Conservation (phyloP, 2,797 vertebrate species). For the Alosa sapidissima region DNA sequence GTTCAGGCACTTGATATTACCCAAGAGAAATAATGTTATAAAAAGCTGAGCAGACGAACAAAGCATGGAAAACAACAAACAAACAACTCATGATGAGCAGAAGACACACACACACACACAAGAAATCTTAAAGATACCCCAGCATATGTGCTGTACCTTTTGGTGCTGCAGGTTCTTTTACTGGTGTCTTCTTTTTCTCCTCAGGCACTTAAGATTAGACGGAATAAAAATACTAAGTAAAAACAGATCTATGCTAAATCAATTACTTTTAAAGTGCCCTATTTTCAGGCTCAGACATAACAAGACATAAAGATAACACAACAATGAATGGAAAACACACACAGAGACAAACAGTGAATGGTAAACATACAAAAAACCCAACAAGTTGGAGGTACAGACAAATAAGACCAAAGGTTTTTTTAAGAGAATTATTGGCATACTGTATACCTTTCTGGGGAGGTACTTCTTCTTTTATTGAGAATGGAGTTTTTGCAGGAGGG, state of each 20-base stretch:
- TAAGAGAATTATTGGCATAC: constrained; percentile 23
- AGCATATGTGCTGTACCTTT: constrained; percentile 44
- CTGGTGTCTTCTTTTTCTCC: constrained; percentile 53
- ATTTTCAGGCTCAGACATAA: background rate
- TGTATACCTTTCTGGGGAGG: constrained; percentile 63
- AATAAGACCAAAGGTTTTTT: constrained; percentile 23
- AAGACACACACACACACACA: constrained; percentile 66
- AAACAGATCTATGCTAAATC: constrained; percentile 25
- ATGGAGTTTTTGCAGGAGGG: constrained; percentile 64
- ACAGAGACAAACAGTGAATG: constrained; percentile 25
- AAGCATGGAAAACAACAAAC: background rate
- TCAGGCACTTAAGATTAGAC: constrained; percentile 56
- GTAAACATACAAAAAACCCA: constrained; percentile 29
- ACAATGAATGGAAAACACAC: constrained; percentile 27
- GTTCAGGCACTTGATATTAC: constrained; percentile 54
- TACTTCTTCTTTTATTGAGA: constrained; percentile 70
- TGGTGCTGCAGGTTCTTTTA: constrained; percentile 51
- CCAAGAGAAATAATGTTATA: constrained; percentile 32
- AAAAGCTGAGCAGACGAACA: constrained; percentile 30
- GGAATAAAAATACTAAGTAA: constrained; percentile 53
- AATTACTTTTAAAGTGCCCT: background rate
- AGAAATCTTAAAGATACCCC: constrained; percentile 2
- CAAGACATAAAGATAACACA: constrained; percentile 35
- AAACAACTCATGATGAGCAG: background rate
- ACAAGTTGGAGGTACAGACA: background rate